Evolutionary conservation across 2,113 vertebrate species (phyloP), one percentile per base, ranked within the genome.

Genomic region (Triplophysa tibetana): DNA sequence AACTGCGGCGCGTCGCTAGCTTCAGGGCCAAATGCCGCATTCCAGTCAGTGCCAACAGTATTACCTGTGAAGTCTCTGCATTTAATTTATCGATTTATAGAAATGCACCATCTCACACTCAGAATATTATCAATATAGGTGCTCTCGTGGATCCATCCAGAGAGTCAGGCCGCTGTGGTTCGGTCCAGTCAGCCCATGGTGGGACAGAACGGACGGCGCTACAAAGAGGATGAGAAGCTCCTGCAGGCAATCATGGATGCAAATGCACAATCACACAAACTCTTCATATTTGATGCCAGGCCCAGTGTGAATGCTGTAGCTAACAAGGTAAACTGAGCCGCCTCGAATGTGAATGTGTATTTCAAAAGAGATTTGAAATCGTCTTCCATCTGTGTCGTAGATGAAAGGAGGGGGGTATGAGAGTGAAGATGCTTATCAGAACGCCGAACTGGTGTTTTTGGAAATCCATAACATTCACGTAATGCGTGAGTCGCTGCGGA

Each of bases 381-480:
- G 5, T 21, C 61, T 14, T 73, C 12, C 24, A 2, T 38, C 41
- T 58, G 8, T 56, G 16, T 78, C 45, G 21, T 83, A 99, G 98
- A 96, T 97, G 88, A 99, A 99, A 89, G 97, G 98, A 3, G 98
- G 98, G 3, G 98, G 97, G 26, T 99, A 93, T 85, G 98, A 99
- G 88, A 99, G 96, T 0, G 98, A 99, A 84, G 98, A 99, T 66
- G 95, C 97, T 4, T 99, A 99, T 92, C 98, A 98, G 89, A 98
- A 98, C 41, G 95, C 96, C 29, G 98, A 99, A 81, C 87, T 99
- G 38, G 91, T 99, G 82, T 99, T 99, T 84, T 86, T 99, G 88
- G 98, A 99, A 83, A 99, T 99, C 85, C 98, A 99, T 83, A 98
- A 99, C 69, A 99, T 99, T 85, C 98, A 98, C 0, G 97, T 99